These are phyloP conservation scores for Dorcus hopei DNA, from an alignment of 2,888 invertebrate genomes.

Conservation along the genomic window DNA sequence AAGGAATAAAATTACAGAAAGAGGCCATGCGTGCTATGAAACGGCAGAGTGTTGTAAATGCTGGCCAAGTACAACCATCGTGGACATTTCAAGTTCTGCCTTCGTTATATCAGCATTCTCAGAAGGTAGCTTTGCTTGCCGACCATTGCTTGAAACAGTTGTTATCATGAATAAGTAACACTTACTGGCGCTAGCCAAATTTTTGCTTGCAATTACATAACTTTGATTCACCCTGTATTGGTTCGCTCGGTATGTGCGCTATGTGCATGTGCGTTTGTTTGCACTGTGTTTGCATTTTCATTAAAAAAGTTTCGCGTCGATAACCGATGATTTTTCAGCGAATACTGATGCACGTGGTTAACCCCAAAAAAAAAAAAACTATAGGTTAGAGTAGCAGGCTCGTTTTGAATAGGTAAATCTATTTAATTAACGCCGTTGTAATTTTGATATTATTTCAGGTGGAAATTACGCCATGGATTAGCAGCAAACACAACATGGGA, in stretches of 20 bases:
- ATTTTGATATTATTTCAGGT: conserved; percentile 58
- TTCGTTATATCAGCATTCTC: conserved; percentile 77
- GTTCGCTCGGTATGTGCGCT: no score
- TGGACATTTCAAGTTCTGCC: conserved; percentile 87
- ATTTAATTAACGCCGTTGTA: no score
- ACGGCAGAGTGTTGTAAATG: conserved; percentile 46
- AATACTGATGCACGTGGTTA: no score
- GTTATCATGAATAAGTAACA: not conserved
- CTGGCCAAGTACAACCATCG: conserved; percentile 50
- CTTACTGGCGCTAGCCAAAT: not conserved
- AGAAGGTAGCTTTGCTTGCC: conserved; percentile 64
- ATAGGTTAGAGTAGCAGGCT: no score
- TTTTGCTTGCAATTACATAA: no score
- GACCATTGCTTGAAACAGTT: not conserved
- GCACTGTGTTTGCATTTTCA: no score
- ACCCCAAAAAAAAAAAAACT: no score
- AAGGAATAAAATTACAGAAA: conserved; percentile 44
- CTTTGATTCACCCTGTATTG: no score
- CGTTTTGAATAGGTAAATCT: no score
- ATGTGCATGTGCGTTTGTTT: no score
- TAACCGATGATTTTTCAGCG: no score
- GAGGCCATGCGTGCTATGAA: conserved; percentile 51
- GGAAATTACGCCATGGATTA: conserved; percentile 91
- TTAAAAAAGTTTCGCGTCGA: no score
- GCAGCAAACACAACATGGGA: conserved; percentile 98